Base-by-base conservation (phyloP, 92 coral and sea anemone species). In the Zoanthus sociatus region DNA sequence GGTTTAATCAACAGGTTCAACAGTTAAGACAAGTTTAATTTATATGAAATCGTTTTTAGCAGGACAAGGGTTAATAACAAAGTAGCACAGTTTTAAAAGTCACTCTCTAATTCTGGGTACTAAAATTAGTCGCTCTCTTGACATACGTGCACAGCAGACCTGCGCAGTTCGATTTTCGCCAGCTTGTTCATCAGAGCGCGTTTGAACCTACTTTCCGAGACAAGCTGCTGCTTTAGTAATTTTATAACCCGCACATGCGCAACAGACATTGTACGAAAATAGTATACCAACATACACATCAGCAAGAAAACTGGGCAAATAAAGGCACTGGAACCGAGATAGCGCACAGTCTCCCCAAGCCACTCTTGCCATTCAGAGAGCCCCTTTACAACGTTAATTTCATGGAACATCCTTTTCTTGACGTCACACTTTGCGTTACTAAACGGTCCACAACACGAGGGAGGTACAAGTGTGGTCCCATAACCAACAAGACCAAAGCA, bases 381-480 rank as follows among this genome's bases (percentile, higher is more conserved):
- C 54, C 89, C 98, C 47, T 44, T 73, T 45, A 81, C 47, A 15
- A 32, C 48, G 1, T 92, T 87, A 0, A 97, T 81, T 30, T 88
- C 87, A 68, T 91, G 91, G 53, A 95, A 89, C 86, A 97, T 97
- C 37, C 94, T 90, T 45, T 86, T 83, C 1, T 63, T 88, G 20
- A 82, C 32, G 48, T 87, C 90, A 60, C 99, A 95, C 71, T 82
- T 75, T 30, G 63, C 60, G 90, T 97, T 97, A 60, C 93, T 95
- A 47, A 93, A 95, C 14, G 98, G 98, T 0, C 98, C 98, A 66
- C 98, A 94, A 44, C 83, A 82, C 31, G 98, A 94, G 1, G 98
- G 94, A 11, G 95, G 95, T 0, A 94, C 92, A n/a, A 90, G 87
- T 7, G 99, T 94, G 51, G 94, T 92, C n/a, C 94, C 98, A 88